These are phyloP conservation scores for Gymnosoma rotundatum DNA, from an alignment of 2,888 invertebrate species.

Conservation along the genomic window DNA sequence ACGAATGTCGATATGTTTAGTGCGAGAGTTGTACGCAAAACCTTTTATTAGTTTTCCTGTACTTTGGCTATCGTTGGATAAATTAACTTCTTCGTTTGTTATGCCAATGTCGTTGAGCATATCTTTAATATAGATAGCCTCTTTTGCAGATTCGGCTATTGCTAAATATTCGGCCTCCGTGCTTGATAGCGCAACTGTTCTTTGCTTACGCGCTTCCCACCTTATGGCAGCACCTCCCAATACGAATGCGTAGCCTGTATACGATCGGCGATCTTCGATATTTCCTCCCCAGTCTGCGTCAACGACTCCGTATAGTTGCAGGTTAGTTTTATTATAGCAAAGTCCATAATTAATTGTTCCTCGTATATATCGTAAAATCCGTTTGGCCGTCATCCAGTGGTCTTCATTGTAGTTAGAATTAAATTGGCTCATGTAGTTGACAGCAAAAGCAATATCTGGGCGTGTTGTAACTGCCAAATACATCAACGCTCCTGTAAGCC, in stretches of 20 bases:
- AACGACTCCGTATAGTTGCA: slow-evolving; percentile 54
- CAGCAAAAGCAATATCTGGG: slow-evolving; percentile 58
- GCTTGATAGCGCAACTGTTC: slow-evolving; percentile 65
- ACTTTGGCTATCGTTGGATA: slow-evolving; percentile 69
- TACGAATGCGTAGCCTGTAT: slow-evolving; percentile 69
- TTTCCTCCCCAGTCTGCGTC: slow-evolving; percentile 71
- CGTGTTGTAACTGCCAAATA: slow-evolving; percentile 67
- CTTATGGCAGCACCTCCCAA: slow-evolving; percentile 61
- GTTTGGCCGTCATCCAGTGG: slow-evolving; percentile 69
- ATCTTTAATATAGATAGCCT: slow-evolving; percentile 56
- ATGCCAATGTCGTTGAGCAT: slow-evolving; percentile 60
- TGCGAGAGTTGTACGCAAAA: slow-evolving; percentile 54
- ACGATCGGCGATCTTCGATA: slow-evolving; percentile 63
- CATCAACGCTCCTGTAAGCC: slow-evolving; percentile 67
- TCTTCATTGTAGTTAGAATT: slow-evolving; percentile 61
- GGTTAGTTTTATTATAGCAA: no score
- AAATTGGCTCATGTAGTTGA: slow-evolving; percentile 63
- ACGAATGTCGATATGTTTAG: slow-evolving; percentile 69
- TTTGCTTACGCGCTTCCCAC: slow-evolving; percentile 71
- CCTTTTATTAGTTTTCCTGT: slow-evolving; percentile 56
- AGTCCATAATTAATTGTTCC: slow-evolving; percentile 61
- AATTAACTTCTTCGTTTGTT: slow-evolving; percentile 23
- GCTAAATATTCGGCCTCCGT: slow-evolving; percentile 71
- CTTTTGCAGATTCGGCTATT: slow-evolving; percentile 64
- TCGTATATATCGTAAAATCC: slow-evolving; percentile 64